Evolutionary conservation across 64 coral and sea anemone species (phyloP).

Genomic region (Actinia equina): DNA sequence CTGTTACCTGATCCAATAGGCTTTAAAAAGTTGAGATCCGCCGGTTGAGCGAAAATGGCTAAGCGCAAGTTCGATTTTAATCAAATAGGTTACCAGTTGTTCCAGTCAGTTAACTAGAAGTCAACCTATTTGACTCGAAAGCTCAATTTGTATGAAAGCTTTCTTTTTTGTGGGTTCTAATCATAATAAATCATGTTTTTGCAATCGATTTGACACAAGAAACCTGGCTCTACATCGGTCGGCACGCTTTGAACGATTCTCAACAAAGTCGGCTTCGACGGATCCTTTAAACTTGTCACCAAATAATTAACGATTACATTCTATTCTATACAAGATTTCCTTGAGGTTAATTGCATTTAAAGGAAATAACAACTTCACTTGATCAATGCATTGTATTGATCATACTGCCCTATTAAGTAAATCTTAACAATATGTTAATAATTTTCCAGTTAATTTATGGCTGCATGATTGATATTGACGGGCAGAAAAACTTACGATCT

Average conservation of each 20-base stretch:
- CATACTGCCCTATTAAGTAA: not conserved
- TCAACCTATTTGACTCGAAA: too few relatives aligned
- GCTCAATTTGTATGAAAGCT: too few relatives aligned
- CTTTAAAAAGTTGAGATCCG: too few relatives aligned
- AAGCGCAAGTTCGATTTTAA: too few relatives aligned
- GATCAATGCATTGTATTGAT: not conserved
- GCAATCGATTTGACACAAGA: not conserved
- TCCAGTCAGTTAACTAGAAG: too few relatives aligned
- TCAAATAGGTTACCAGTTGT: too few relatives aligned
- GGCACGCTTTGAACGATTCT: not conserved
- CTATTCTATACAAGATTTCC: conserved; percentile 1
- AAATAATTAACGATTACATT: conserved; percentile 1
- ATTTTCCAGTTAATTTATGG: not conserved
- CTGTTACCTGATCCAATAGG: too few relatives aligned
- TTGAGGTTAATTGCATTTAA: not conserved
- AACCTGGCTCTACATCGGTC: too few relatives aligned
- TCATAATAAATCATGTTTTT: not conserved
- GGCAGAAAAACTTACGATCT: not conserved
- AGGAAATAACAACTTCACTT: conserved; percentile 6
- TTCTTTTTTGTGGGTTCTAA: too few relatives aligned
- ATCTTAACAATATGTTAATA: not conserved
- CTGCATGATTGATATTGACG: not conserved
- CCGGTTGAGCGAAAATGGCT: too few relatives aligned
- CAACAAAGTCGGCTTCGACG: not conserved
- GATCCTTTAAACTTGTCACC: not conserved